Evolutionary conservation across 1,140 invertebrate genomes (phyloP).

Genomic region (Aricia agestis): DNA sequence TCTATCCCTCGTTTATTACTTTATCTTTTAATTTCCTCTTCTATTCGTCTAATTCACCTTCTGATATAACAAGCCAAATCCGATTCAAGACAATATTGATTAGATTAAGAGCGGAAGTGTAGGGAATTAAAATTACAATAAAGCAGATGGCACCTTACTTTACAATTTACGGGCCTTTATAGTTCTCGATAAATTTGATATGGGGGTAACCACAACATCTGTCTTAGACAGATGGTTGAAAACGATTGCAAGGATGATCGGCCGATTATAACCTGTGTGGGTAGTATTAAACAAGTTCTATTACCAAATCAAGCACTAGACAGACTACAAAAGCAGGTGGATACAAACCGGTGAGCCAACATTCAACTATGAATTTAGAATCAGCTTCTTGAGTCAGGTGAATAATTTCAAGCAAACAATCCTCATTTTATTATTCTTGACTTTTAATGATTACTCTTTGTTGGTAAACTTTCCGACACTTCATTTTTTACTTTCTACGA

Average conservation of each 20-base stretch:
- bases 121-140: background rate
- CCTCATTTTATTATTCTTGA: background rate
- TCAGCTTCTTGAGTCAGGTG: background rate
- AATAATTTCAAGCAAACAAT: background rate
- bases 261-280: background rate
- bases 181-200: background rate
- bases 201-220: conserved; percentile 11
- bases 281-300: background rate
- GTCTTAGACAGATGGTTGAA: conserved; percentile 2
- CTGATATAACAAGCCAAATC: background rate
- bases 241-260: background rate
- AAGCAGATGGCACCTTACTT: background rate
- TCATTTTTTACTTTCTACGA: too few species aligned
- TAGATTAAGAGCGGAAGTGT: background rate
- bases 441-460: too few species aligned
- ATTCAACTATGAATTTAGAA: background rate
- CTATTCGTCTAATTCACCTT: background rate
- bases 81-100: background rate
- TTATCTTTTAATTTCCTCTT: too few species aligned
- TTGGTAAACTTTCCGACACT: too few species aligned
- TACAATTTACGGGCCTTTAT: background rate
- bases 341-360: background rate
- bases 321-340: background rate
- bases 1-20: background rate
- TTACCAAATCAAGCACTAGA: background rate